Base-by-base conservation (phyloP, 1,140 invertebrate species). In the Rhynchophorus ferrugineus region DNA sequence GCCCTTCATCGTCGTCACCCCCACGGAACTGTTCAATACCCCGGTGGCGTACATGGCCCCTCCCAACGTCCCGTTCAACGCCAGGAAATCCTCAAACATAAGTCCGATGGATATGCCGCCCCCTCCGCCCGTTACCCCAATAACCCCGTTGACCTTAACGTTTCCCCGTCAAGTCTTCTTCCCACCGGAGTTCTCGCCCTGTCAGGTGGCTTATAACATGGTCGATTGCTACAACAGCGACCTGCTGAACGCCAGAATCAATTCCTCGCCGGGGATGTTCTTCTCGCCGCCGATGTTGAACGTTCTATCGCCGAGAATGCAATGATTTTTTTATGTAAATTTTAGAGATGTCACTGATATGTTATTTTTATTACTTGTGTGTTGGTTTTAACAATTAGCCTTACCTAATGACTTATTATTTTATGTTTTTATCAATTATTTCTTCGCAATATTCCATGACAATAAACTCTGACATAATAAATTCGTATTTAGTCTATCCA, bases 91-190 rank as follows among this genome's bases (percentile, higher is more conserved):
- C 8, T 49, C 53, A 1, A 55, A 55, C 35, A 16, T 55, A 3
- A 48, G 44, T 34, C 55, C 55, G 13, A 36, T 34, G 13, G 36
- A 43, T 22, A n/a, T 52, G 18, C 42, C 18, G n/a, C 39, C 50
- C 17, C 18, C 48, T 21, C 53, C 56, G n/a, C 53, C 56, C 53
- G 33, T 61, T 7, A 53, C 62, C 1, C 56, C 65, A 8, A 58
- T 62, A 39, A 36, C 50, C 14, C 58, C 60, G 3, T n/a, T 54
- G 8, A 41, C 42, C 5, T 51, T 38, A 17, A 20, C 37, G 13
- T 43, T 44, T 22, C 21, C 42, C 8, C 3, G 22, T 7, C 65
- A 65, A 41, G 17, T 61, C 2, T 65, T 66, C 44, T 66, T 66
- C 36, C 59, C 61, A 8, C 45, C 60, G 0, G 53, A 63, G 45